Evolutionary conservation across 23 tunicate genomes (phyloP).

Genomic region (Styela clava): DNA sequence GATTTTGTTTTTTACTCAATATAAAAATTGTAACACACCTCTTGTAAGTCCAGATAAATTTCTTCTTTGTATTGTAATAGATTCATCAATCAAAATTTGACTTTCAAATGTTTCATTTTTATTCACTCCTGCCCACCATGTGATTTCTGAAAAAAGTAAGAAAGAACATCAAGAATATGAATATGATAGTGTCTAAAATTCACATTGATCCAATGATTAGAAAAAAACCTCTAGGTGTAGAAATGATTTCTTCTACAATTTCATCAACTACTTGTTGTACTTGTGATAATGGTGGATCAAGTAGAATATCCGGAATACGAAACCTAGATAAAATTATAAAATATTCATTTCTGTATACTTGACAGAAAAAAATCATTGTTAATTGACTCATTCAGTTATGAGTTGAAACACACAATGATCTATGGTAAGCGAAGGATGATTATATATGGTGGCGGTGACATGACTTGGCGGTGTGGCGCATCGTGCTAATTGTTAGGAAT

Average conservation of each 20-base stretch:
- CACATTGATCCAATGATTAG: background rate
- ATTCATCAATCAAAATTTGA: conserved; percentile 70
- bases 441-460: too few species aligned
- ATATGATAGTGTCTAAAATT: background rate
- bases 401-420: too few species aligned
- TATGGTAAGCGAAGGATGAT: too few species aligned
- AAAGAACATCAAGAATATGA: too few species aligned
- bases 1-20: background rate
- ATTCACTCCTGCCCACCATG: conserved; percentile 79
- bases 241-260: conserved; percentile 57
- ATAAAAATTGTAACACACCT: conserved; percentile 18
- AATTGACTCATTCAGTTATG: too few species aligned
- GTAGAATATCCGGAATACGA: conserved; percentile 75
- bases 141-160: conserved; percentile 35
- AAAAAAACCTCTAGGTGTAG: conserved; percentile 49
- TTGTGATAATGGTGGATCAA: conserved; percentile 79
- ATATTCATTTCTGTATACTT: too few species aligned
- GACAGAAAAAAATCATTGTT: too few species aligned
- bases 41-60: conserved; percentile 56
- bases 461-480: too few species aligned
- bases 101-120: conserved; percentile 58
- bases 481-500: too few species aligned
- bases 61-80: conserved; percentile 34
- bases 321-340: conserved; percentile 42
- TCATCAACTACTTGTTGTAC: conserved; percentile 77